Evolutionary conservation across 2,113 vertebrate species (phyloP), one percentile per base, ranked within the genome.

Genomic region (Fukomys damarensis): DNA sequence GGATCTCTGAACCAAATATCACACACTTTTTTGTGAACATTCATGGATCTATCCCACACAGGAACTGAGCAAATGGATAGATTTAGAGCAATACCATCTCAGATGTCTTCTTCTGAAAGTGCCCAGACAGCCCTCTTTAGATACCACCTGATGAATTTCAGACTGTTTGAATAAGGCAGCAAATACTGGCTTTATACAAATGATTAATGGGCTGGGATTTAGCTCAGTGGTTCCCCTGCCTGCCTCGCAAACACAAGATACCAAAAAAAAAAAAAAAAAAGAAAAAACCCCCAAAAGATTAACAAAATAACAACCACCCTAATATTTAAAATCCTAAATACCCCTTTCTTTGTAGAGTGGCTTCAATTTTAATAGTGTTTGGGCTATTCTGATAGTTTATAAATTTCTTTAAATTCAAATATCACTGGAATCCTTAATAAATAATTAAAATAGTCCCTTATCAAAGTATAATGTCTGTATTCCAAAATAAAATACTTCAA

Each of bases 401-500:
- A 13, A 66, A 22, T 82, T 92, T 84, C 61, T 58, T 89, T n/a
- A 90, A 84, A 85, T 54, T 54, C 8, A 24, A 93, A 83, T 92
- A 80, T 72, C 80, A 81, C 22, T 22, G 20, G 1, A 90, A 92
- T 46, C 52, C 35, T 77, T 90, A 91, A 61, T 66, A 90, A 84
- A 76, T 61, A 92, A 92, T 93, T 86, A 91, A 96, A 96, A 85
- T 59, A 61, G 52, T 24, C 35, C 58, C 49, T 38, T 13, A 49
- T 52, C 24, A 63, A 93, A 92, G 38, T 30, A 63, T 81, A 58
- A 61, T 10, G 89, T 93, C 52, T 38, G 32, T 83, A 93, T 58
- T 63, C n/a, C 22, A 68, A 59, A 88, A 93, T 91, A 85, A 90
- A 93, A 43, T 61, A 16, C 68, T 20, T 32, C 80, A 96, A 28